phyloP scores from a whole-genome alignment of 1,140 invertebrate genomes.

The Bombus turneri region DNA sequence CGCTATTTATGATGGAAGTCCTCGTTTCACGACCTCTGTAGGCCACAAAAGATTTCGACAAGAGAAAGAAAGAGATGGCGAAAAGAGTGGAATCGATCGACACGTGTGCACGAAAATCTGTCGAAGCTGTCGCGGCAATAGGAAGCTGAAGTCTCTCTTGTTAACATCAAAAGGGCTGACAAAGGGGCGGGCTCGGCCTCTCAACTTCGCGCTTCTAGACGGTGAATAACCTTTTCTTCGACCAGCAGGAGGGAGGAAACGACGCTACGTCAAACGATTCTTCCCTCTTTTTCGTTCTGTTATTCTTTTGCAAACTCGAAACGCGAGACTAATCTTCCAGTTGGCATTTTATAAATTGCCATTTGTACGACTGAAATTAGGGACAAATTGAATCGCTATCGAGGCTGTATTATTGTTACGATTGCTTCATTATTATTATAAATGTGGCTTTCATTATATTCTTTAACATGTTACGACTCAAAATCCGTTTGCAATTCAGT shows the following conservation, averaged over 20 bases:
- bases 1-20: background rate
- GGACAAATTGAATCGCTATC: background rate
- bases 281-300: background rate
- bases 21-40: no score
- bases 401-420: background rate
- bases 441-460: no score
- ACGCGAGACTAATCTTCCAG: background rate
- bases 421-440: no score
- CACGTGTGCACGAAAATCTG: conserved; percentile 40
- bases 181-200: conserved; percentile 40
- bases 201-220: conserved; percentile 41
- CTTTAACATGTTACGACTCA: no score
- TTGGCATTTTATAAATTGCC: background rate
- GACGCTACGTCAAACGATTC: conserved; percentile 21
- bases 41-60: conserved; percentile 13
- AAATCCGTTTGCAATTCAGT: no score
- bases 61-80: background rate
- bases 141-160: conserved; percentile 45
- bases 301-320: conserved; percentile 9
- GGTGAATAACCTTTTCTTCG: conserved; percentile 54
- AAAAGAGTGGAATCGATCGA: conserved; percentile 33
- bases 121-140: conserved; percentile 32
- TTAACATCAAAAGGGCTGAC: conserved; percentile 57
- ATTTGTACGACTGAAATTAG: background rate
- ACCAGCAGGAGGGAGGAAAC: background rate